phyloP scores from a whole-genome alignment of 2,797 vertebrate genomes.

The Epinephelus coioides region DNA sequence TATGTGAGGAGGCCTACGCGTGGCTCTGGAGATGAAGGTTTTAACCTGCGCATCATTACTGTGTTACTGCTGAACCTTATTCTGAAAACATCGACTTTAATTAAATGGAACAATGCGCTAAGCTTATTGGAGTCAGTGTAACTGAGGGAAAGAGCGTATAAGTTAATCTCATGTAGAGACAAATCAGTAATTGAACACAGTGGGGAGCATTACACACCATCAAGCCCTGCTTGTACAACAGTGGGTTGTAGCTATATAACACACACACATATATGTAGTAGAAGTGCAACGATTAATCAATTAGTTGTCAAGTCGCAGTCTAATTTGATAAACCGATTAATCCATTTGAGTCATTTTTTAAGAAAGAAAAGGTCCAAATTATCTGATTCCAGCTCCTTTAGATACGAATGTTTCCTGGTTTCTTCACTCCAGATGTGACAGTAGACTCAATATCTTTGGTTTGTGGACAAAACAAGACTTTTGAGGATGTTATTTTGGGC shows the following conservation, averaged over 20 bases:
- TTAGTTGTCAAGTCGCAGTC: too few relatives aligned
- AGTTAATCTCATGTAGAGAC: not conserved
- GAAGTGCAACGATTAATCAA: too few relatives aligned
- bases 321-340: too few relatives aligned
- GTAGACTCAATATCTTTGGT: too few relatives aligned
- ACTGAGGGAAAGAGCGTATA: not conserved
- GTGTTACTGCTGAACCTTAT: not conserved
- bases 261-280: too few relatives aligned
- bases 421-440: too few relatives aligned
- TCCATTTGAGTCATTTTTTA: too few relatives aligned
- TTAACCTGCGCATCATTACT: conserved; percentile 9
- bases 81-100: conserved; percentile 14
- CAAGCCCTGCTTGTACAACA: not conserved
- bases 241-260: not conserved
- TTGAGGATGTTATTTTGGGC: too few relatives aligned
- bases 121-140: conserved; percentile 18
- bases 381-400: too few relatives aligned
- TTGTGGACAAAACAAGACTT: too few relatives aligned
- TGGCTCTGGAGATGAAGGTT: conserved; percentile 6
- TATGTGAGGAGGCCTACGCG: conserved; percentile 1
- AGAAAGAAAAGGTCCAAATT: too few relatives aligned
- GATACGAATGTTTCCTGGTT: too few relatives aligned
- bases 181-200: not conserved
- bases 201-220: not conserved
- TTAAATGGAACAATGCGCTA: conserved; percentile 27